A percentile compares a stretch with the other conserved stretches of the same genome.
phyloP scores from a whole-genome alignment of 2,888 invertebrate genomes.

The Teleiodes luculella region DNA sequence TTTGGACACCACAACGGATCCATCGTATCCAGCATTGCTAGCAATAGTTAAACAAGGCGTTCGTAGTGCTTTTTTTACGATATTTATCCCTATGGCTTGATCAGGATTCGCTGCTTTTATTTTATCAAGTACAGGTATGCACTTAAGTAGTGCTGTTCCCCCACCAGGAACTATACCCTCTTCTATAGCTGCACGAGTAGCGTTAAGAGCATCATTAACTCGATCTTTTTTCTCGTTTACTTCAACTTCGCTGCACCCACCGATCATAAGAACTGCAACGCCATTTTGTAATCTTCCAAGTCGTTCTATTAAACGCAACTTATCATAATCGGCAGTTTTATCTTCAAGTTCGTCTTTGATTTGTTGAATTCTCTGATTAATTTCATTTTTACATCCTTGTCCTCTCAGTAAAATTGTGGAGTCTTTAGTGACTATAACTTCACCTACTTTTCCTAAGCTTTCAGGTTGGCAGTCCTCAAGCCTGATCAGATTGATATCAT shows the following conservation, averaged over 20 bases:
- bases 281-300: slow-evolving; percentile 91
- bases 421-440: slow-evolving; percentile 94
- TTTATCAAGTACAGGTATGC: slow-evolving; percentile 83
- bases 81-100: slow-evolving; percentile 87
- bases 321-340: slow-evolving; percentile 92
- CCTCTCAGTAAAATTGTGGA: slow-evolving; percentile 85
- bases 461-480: slow-evolving; percentile 90
- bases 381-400: slow-evolving; percentile 86
- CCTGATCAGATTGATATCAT: slow-evolving; percentile 91
- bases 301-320: slow-evolving; percentile 92
- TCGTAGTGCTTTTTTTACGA: slow-evolving; percentile 89
- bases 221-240: slow-evolving; percentile 97
- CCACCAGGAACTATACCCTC: slow-evolving; percentile 98
- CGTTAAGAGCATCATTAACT: slow-evolving; percentile 95
- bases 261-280: slow-evolving; percentile 86
- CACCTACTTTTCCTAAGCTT: slow-evolving; percentile 91
- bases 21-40: slow-evolving; percentile 93
- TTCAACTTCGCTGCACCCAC: slow-evolving; percentile 93
- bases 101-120: slow-evolving; percentile 84
- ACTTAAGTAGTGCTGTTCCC: slow-evolving; percentile 91
- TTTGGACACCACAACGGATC: slow-evolving; percentile 92
- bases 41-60: slow-evolving; percentile 94
- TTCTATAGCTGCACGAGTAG: slow-evolving; percentile 95
- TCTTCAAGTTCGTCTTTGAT: slow-evolving; percentile 89
- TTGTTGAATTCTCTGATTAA: slow-evolving; percentile 87